phyloP scores from a whole-genome alignment of 2,797 vertebrate species.

The Sebastiscus albofasciatus region DNA sequence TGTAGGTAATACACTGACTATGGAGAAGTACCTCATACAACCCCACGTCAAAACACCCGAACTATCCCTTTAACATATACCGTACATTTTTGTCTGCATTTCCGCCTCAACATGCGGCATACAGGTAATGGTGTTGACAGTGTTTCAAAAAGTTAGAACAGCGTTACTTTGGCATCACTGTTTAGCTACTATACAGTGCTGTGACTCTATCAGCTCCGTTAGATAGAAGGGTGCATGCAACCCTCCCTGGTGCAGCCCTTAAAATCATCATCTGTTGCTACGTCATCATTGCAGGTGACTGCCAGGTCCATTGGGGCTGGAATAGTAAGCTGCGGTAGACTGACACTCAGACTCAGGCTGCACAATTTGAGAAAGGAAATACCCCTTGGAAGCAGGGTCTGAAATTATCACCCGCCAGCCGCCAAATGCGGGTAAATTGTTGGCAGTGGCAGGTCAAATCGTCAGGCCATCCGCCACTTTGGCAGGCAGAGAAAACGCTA shows the following conservation, averaged over 20 bases:
- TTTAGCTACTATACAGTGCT: background rate
- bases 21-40: no score
- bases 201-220: background rate
- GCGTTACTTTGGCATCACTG: background rate
- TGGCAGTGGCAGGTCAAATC: no score
- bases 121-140: background rate
- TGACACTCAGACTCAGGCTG: background rate
- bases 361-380: slow-evolving; percentile 10
- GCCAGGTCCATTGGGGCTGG: slow-evolving; percentile 9
- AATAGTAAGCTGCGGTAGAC: slow-evolving; percentile 8
- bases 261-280: slow-evolving; percentile 9
- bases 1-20: no score
- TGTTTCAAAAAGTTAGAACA: background rate
- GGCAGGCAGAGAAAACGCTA: no score
- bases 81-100: background rate
- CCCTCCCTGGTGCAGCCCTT: background rate
- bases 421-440: no score
- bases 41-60: no score
- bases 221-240: background rate
- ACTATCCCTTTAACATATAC: no score
- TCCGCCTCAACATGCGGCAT: background rate
- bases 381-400: background rate
- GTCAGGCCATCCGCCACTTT: no score
- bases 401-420: no score
- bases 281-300: slow-evolving; percentile 28